phyloP scores from a whole-genome alignment of 2,113 vertebrate species.

The Cyprinodon brontotheroides region DNA sequence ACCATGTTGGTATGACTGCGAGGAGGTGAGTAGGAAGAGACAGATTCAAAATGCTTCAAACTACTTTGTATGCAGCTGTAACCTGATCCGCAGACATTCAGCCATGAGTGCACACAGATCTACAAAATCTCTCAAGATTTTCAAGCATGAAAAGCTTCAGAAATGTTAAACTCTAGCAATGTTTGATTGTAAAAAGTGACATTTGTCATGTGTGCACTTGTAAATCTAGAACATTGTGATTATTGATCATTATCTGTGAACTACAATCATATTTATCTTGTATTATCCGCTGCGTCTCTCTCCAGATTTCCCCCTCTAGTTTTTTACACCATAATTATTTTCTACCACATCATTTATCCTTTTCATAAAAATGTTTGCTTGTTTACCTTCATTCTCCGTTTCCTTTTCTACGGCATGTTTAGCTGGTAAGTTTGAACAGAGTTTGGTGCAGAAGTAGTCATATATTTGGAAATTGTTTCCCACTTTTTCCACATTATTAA shows the following conservation, averaged over 20 bases:
- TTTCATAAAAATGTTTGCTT: background rate
- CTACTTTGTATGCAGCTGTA: background rate
- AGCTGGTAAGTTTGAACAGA: too few relatives aligned
- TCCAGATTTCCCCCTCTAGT: too few relatives aligned
- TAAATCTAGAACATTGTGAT: background rate
- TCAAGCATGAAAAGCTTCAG: background rate
- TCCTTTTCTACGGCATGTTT: background rate
- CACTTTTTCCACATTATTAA: too few relatives aligned
- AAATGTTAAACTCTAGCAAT: background rate
- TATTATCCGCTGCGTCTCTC: too few relatives aligned
- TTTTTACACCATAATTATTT: too few relatives aligned
- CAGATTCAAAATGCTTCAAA: background rate
- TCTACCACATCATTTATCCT: background rate
- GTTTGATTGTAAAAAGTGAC: too few relatives aligned
- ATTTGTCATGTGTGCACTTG: too few relatives aligned
- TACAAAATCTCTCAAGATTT: background rate
- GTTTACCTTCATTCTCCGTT: background rate
- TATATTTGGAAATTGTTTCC: too few relatives aligned
- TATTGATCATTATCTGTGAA: background rate
- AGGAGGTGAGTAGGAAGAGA: background rate
- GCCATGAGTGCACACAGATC: background rate
- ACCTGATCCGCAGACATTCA: background rate
- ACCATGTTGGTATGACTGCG: background rate
- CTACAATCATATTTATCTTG: background rate
- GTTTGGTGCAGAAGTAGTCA: too few relatives aligned